phyloP scores from a whole-genome alignment of 2,888 invertebrate species.

The Drosophila kuntzei region DNA sequence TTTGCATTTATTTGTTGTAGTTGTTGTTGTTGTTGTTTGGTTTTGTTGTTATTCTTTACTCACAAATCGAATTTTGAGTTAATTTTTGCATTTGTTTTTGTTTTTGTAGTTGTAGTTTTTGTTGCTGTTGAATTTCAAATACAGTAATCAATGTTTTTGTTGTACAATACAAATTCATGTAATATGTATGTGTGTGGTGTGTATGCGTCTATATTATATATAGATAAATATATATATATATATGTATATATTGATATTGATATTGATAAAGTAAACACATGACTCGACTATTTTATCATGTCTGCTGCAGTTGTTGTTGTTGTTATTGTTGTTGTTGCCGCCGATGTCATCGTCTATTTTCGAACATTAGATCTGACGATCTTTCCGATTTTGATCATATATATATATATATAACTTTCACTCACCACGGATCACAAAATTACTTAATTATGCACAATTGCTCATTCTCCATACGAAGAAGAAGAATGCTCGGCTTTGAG shows the following conservation, averaged over 20 bases:
- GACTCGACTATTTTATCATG: constrained; percentile 48
- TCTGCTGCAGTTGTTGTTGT: constrained; percentile 5
- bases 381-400: constrained; percentile 4
- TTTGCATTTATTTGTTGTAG: constrained; percentile 56
- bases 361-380: neutral
- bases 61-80: constrained; percentile 35
- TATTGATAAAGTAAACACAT: constrained; percentile 49
- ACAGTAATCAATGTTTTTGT: constrained; percentile 54
- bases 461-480: neutral
- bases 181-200: neutral
- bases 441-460: neutral
- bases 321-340: constrained; percentile 1
- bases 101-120: constrained; percentile 1
- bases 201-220: constrained; percentile 17
- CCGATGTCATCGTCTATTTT: neutral
- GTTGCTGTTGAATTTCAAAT: constrained; percentile 42
- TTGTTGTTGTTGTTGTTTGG: constrained; percentile 32
- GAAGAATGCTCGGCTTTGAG: neutral
- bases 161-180: constrained; percentile 51
- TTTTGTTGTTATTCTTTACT: constrained; percentile 19
- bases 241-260: constrained; percentile 45
- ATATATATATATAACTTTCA: neutral
- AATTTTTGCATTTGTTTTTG: constrained; percentile 6
- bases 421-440: neutral
- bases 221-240: constrained; percentile 30